Base-by-base conservation (phyloP, 2,888 invertebrate genomes). In the Romanomermis culicivorax region DNA sequence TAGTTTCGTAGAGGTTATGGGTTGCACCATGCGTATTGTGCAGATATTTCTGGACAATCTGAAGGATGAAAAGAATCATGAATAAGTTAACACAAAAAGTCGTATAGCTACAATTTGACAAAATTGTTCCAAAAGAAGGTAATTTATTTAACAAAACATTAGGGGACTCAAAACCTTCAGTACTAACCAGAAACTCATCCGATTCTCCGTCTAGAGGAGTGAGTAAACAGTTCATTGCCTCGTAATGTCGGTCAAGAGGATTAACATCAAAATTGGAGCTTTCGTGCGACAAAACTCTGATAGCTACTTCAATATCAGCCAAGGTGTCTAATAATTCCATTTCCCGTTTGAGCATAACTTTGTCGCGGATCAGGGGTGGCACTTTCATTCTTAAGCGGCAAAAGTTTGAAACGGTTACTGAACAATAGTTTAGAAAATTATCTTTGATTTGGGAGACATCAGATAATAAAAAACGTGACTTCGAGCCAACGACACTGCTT, bases 241-340 rank as follows among this genome's bases (percentile, higher is more conserved):
- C 62, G 62, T 75, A 75, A 56, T 73, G 71, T 36, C 68, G 59
- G 61, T 75, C 75, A 11, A 72, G 60, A 1, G 74, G 73, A 60
- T 75, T 68, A 54, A 69, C 64, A 47, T 60, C 56, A 45, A 52
- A 25, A 2, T 60, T 60, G 51, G 65, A 64, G 17, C 55, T 49
- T n/a, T 64, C 67, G 51, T 64, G 60, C 55, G 71, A 68, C 55
- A 75, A 61, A 56, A 70, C 67, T 56, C 69, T 69, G 57, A 74
- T 66, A 52, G 73, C 73, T 29, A 72, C 67, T 63, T 74, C 69
- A 54, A 74, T 73, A 55, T 74, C 73, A 54, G 65, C 68, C 54
- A 74, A 61, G 2, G 72, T 67, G 65, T 74, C 73, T n/a, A 75
- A 59, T 45, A 75, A 63, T 27, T 68, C 65, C 24, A 73, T 61